Evolutionary conservation across 2,113 vertebrate species (phyloP).

Genomic region (Azemiops feae): DNA sequence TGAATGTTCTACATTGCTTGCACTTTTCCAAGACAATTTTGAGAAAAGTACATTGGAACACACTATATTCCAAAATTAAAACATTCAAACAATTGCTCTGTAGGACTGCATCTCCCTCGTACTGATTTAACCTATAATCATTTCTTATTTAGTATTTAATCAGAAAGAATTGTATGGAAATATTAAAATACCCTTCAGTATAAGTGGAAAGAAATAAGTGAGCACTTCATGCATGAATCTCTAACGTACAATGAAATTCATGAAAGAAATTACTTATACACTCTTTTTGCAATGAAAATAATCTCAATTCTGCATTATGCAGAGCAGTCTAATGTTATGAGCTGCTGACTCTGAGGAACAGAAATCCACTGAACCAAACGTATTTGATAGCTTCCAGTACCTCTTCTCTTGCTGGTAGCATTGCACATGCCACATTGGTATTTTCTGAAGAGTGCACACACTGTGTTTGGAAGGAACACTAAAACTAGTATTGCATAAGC

Average conservation of each 20-base stretch:
- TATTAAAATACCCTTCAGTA: neutral
- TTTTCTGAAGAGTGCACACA: neutral
- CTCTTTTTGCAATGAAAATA: neutral
- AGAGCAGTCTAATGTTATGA: neutral
- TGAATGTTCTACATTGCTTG: neutral
- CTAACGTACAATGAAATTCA: neutral
- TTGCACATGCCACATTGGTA: neutral
- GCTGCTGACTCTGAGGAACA: neutral
- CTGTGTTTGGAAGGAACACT: neutral
- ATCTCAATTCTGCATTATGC: neutral
- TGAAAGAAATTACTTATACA: neutral
- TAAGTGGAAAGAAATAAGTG: neutral
- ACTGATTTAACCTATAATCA: neutral
- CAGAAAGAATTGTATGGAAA: neutral
- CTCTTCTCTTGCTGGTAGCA: neutral
- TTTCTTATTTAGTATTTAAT: constrained; percentile 11
- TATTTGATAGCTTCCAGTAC: neutral
- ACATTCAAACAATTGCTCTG: neutral
- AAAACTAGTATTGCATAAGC: neutral
- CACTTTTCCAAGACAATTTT: neutral
- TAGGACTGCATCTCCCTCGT: rapidly evolving
- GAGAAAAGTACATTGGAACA: neutral
- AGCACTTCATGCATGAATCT: neutral
- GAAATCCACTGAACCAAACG: no score
- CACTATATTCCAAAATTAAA: neutral